Conservation (phyloP, 2,113 vertebrate genomes). For the Sylvia atricapilla region DNA sequence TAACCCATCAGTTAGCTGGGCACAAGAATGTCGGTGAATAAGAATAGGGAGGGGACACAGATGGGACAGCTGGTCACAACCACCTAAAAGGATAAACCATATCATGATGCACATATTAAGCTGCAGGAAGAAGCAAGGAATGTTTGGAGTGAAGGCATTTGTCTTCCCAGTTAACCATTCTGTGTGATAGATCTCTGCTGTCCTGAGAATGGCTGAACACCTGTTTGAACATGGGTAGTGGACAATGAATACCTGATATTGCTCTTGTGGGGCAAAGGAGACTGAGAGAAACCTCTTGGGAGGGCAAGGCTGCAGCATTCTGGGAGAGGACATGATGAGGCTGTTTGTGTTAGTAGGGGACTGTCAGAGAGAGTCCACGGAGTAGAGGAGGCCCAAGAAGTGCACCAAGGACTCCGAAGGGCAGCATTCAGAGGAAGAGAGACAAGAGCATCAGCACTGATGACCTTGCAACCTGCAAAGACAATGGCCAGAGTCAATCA, state of each 20-base stretch:
- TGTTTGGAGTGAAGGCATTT: too few relatives aligned
- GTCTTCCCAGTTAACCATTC: too few relatives aligned
- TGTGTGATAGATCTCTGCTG: too few relatives aligned
- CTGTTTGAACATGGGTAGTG: neutral
- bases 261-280: neutral
- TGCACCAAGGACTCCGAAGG: neutral
- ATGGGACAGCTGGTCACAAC: too few relatives aligned
- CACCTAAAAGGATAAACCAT: too few relatives aligned
- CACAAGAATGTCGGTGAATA: too few relatives aligned
- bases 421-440: neutral
- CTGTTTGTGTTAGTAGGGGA: neutral
- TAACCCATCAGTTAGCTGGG: too few relatives aligned
- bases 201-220: neutral
- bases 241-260: neutral
- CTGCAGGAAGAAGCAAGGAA: too few relatives aligned
- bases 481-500: neutral
- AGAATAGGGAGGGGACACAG: too few relatives aligned
- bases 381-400: neutral
- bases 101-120: too few relatives aligned
- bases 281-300: too few relatives aligned
- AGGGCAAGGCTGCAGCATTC: neutral
- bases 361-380: neutral
- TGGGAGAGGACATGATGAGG: neutral
- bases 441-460: neutral
- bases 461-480: neutral